Conservation (phyloP, 2,797 vertebrate genomes). For the Lemur catta region DNA sequence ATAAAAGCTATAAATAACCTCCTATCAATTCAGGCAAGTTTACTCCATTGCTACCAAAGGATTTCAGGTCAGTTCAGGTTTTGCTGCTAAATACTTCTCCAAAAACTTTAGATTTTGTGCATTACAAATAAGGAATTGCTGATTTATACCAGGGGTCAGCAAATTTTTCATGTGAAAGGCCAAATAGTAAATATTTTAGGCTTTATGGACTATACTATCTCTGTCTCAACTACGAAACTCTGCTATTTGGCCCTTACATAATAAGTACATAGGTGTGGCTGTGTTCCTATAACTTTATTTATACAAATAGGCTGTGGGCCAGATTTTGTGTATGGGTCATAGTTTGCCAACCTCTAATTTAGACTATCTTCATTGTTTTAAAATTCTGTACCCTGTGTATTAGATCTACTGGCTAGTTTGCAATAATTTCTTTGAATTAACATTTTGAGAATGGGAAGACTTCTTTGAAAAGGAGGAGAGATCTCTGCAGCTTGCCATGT, state of each 20-base stretch:
- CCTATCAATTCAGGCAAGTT: neutral
- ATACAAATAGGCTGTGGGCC: neutral
- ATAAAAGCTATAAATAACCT: neutral
- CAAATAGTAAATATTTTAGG: neutral
- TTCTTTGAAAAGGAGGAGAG: neutral
- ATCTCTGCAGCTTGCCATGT: neutral
- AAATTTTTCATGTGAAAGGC: neutral
- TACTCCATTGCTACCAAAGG: neutral
- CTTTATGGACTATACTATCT: neutral
- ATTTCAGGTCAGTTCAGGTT: conserved; percentile 28
- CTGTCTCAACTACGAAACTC: neutral
- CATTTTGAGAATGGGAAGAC: neutral
- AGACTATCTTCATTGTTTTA: neutral
- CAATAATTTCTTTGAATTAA: neutral
- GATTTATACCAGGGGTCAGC: neutral
- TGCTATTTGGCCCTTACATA: neutral
- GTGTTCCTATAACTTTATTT: neutral
- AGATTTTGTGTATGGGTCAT: neutral
- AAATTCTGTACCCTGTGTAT: neutral
- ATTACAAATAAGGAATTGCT: neutral
- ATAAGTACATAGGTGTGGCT: neutral
- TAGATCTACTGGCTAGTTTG: neutral
- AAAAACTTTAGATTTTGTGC: neutral
- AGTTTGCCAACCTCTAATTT: neutral
- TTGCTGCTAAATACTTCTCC: neutral